phyloP scores from a whole-genome alignment of 2,888 invertebrate species.

The Bhutanitis thaidina region DNA sequence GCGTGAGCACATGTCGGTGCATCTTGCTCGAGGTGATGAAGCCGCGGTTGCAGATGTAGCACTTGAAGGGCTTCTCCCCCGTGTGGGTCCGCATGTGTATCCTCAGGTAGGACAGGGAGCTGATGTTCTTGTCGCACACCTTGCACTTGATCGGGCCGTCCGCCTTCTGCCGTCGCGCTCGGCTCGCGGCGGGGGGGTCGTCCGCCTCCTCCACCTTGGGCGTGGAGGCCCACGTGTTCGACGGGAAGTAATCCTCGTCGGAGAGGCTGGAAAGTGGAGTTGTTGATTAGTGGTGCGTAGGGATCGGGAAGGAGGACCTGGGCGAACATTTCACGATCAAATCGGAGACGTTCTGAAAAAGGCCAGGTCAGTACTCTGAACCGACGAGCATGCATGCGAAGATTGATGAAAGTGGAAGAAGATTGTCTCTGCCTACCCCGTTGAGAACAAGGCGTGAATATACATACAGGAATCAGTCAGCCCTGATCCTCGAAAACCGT shows the following conservation, averaged over 20 bases:
- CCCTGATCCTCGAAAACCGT: no score
- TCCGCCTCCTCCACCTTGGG: slow-evolving; percentile 26
- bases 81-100: slow-evolving; percentile 66
- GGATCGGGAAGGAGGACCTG: no score
- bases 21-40: slow-evolving; percentile 69
- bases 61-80: slow-evolving; percentile 61
- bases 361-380: no score
- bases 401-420: no score
- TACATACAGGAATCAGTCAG: no score
- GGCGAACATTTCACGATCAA: no score
- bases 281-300: no score
- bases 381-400: no score
- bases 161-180: slow-evolving; percentile 12
- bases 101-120: slow-evolving; percentile 51
- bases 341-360: no score
- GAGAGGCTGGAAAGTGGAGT: slow-evolving; percentile 37
- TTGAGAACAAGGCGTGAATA: no score
- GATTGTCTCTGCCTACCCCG: no score
- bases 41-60: slow-evolving; percentile 51
- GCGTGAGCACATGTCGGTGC: slow-evolving; percentile 63
- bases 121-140: slow-evolving; percentile 52
- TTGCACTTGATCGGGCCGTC: slow-evolving; percentile 36
- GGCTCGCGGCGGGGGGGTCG: slow-evolving; percentile 16
- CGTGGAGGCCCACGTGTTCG: slow-evolving; percentile 56
- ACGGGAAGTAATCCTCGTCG: slow-evolving; percentile 65